Evolutionary conservation across 2,113 vertebrate genomes (phyloP), one percentile per base, ranked within the genome.

Genomic region (Holacanthus passer): DNA sequence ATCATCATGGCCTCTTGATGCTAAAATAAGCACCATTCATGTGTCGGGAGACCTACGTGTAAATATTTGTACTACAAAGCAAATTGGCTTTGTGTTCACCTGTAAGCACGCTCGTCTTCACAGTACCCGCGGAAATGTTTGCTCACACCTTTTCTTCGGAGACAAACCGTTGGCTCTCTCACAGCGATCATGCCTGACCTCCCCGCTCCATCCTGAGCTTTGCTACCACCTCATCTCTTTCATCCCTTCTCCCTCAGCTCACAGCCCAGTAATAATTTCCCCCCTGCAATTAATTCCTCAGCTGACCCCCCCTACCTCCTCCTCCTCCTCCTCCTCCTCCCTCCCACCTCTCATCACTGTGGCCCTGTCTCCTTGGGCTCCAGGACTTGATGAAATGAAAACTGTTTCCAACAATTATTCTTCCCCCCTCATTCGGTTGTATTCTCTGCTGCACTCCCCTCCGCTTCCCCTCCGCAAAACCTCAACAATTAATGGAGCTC

Each of bases 231-330:
- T 88, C 81, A 65, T 87, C 78, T 80, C 69, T 89, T 88, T 88
- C 60, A 86, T 88, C 66, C 45, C 58, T 68, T 79, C 41, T 70
- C 77, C 72, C 77, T 84, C 32, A 86, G 74, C 73, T 83, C 83
- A 84, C 60, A 83, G 66, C 64, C 47, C 83, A 77, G 73, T 84
- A 85, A 92, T 90, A 81, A 85, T 88, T 81, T 83, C 74, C 82
- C 82, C 55, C 72, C 71, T 79, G 65, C 74, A 91, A 91, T 94
- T 91, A 89, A 90, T 94, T 92, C 59, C 29, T 79, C 65, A 55
- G 14, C 79, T 63, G 66, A 66, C 43, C 75, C 45, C 64, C 43
- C 12, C n/a, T n/a, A 7, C 4, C 47, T 19, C 16, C 17, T 32
- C 8, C 27, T 35, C 19, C 45, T n/a, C 48, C n/a, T 31, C 43